phyloP scores from a whole-genome alignment of 2,797 vertebrate genomes.

The Sebastes umbrosus region DNA sequence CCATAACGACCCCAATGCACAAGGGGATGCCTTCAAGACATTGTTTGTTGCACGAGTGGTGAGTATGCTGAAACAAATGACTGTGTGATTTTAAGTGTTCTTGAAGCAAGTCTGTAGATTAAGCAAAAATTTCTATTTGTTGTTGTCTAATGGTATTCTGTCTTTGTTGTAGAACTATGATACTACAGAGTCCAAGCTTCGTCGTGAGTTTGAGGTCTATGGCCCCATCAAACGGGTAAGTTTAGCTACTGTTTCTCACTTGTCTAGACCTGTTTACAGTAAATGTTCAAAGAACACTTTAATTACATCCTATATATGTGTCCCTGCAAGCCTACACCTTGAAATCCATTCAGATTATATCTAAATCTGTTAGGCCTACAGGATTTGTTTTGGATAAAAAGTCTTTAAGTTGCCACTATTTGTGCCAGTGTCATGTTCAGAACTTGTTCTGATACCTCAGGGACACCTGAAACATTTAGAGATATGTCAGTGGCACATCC shows the following conservation, averaged over 20 bases:
- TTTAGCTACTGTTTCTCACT: not conserved
- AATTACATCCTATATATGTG: not conserved
- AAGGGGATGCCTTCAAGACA: constrained; percentile 96
- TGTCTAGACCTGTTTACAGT: not conserved
- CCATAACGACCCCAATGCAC: constrained; percentile 93
- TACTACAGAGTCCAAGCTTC: constrained; percentile 94
- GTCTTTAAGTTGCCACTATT: not conserved
- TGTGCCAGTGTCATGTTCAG: not conserved
- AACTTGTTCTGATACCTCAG: not conserved
- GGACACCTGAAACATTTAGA: not conserved
- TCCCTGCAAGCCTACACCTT: not conserved
- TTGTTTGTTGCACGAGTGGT: constrained; percentile 95
- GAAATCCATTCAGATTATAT: not conserved
- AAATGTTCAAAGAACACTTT: not conserved
- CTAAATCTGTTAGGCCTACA: not conserved
- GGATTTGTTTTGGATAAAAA: not conserved
- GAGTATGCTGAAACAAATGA: constrained; percentile 54
- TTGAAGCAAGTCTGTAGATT: not conserved
- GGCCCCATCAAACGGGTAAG: constrained; percentile 94
- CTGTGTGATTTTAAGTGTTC: not conserved
- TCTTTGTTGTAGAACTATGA: constrained; percentile 88
- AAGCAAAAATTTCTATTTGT: not conserved
- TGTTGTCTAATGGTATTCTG: not conserved
- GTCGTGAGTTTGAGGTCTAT: constrained; percentile 95
- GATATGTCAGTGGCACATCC: not conserved